Evolutionary conservation across 2,797 vertebrate species (phyloP).

Genomic region (Serranus cabrilla): DNA sequence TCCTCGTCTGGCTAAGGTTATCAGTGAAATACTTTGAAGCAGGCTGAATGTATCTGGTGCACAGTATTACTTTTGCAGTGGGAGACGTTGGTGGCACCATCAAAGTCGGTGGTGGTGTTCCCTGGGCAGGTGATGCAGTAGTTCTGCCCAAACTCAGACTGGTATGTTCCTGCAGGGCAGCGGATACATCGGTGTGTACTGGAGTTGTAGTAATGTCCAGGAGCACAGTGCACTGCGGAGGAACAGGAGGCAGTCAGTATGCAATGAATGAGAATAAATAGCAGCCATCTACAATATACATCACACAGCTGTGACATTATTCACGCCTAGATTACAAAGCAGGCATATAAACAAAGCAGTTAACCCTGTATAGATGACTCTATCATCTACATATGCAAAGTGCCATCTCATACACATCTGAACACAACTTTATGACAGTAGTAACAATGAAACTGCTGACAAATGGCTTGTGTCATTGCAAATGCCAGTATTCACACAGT

Average conservation of each 20-base stretch:
- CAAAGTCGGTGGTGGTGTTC: slow-evolving; percentile 97
- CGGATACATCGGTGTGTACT: slow-evolving; percentile 94
- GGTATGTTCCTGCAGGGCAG: slow-evolving; percentile 93
- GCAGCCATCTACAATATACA: slow-evolving; percentile 14
- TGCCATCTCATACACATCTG: slow-evolving; percentile 22
- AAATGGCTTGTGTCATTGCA: slow-evolving; percentile 26
- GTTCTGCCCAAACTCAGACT: slow-evolving; percentile 96
- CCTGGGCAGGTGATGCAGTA: slow-evolving; percentile 96
- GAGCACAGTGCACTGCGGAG: slow-evolving; percentile 93
- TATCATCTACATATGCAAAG: slow-evolving; percentile 1
- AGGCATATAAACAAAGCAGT: slow-evolving; percentile 18
- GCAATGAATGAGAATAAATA: slow-evolving; percentile 11
- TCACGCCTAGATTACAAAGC: slow-evolving; percentile 9
- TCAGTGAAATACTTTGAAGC: background rate
- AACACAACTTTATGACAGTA: slow-evolving; percentile 7
- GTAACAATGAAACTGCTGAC: slow-evolving; percentile 26
- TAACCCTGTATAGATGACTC: slow-evolving; percentile 18
- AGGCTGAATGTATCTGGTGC: background rate
- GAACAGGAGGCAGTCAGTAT: background rate
- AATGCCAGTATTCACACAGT: slow-evolving; percentile 22
- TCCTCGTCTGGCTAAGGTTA: background rate
- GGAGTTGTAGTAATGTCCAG: slow-evolving; percentile 96
- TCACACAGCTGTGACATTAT: slow-evolving; percentile 26
- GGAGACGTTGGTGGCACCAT: slow-evolving; percentile 95
- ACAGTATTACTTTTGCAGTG: slow-evolving; percentile 94